phyloP scores from a whole-genome alignment of 2,113 vertebrate species.

The Myiozetetes cayanensis region DNA sequence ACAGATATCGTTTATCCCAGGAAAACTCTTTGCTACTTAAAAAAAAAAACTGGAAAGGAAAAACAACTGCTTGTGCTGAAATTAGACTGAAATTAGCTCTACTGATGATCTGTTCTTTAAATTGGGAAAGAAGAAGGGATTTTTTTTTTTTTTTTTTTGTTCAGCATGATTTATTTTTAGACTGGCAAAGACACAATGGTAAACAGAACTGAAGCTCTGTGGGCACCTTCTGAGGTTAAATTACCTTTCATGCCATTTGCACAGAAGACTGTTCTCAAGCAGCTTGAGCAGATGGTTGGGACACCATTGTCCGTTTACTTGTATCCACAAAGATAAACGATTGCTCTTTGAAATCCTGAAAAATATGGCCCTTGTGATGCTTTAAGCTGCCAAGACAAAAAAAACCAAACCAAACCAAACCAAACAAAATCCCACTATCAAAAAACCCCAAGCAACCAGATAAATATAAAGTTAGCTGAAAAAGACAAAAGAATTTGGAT shows the following conservation, averaged over 20 bases:
- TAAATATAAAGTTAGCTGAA: background rate
- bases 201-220: slow-evolving; percentile 44
- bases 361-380: background rate
- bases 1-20: background rate
- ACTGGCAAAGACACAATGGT: slow-evolving; percentile 18
- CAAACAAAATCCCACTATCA: background rate
- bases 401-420: background rate
- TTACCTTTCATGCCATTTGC: slow-evolving; percentile 57
- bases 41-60: background rate
- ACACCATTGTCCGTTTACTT: slow-evolving; percentile 30
- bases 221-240: slow-evolving; percentile 37
- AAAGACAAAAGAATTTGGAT: background rate
- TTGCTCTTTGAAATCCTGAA: slow-evolving; percentile 23
- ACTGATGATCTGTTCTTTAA: slow-evolving; percentile 6
- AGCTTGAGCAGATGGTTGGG: slow-evolving; percentile 13
- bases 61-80: background rate
- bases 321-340: slow-evolving; percentile 38
- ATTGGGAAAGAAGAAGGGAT: background rate
- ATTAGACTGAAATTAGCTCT: slow-evolving; percentile 31
- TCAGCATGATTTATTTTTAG: slow-evolving; percentile 45
- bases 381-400: slow-evolving; percentile 19
- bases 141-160: background rate
- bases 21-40: background rate
- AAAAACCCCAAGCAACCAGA: background rate
- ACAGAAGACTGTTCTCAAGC: slow-evolving; percentile 46